Conservation (phyloP, 1,140 invertebrate genomes). For the Diabrotica virgifera region DNA sequence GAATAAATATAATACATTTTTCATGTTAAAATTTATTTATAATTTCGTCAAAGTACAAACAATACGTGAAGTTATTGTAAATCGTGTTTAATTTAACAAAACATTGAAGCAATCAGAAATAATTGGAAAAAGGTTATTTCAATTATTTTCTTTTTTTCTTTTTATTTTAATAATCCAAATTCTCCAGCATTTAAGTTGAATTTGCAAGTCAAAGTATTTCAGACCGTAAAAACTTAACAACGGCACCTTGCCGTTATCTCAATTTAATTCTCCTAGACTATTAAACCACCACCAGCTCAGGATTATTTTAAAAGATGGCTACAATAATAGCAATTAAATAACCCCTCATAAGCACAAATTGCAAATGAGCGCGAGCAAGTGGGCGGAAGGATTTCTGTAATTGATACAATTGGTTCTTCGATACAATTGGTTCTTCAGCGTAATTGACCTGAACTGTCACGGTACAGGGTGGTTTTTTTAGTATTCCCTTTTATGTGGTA, state of each 20-base stretch:
- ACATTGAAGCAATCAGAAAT: no score
- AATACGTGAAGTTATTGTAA: no score
- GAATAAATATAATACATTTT: no score
- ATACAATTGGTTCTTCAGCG: background rate
- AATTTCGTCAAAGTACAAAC: no score
- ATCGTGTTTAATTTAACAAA: no score
- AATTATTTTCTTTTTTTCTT: no score
- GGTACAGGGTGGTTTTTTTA: background rate
- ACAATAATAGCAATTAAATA: background rate
- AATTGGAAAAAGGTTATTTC: no score
- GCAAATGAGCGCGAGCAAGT: background rate
- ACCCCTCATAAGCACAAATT: conserved; percentile 1
- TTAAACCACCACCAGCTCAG: background rate
- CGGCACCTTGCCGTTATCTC: background rate
- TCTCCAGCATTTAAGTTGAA: no score
- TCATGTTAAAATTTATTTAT: no score
- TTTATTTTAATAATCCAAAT: no score
- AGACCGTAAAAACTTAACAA: no score
- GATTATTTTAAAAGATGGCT: background rate
- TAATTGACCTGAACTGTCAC: background rate
- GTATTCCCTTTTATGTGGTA: conserved; percentile 2
- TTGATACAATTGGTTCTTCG: background rate
- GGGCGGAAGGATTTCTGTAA: background rate
- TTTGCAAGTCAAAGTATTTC: no score
- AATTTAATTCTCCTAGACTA: background rate